Evolutionary conservation across 2,113 vertebrate species (phyloP).

Genomic region (Aythya baeri): DNA sequence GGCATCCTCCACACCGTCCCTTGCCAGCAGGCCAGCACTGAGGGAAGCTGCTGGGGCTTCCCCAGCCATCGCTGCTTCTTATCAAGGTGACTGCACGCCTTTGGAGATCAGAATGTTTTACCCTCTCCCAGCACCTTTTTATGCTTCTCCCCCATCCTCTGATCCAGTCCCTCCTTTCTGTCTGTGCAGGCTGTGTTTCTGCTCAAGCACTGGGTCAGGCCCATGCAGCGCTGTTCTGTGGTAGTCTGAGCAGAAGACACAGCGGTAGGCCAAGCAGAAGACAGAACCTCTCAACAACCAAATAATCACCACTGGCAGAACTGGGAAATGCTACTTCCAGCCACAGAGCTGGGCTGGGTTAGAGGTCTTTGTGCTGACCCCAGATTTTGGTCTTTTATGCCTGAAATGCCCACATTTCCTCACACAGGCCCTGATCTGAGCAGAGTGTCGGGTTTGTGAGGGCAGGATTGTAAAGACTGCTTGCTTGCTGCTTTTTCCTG

Average conservation of each 20-base stretch:
- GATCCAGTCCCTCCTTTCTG: neutral
- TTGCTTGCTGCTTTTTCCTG: conserved; percentile 36
- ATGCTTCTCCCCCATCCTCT: neutral
- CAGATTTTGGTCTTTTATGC: neutral
- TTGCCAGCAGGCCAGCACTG: neutral
- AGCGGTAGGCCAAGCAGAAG: neutral
- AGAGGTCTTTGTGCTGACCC: neutral
- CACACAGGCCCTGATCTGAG: neutral
- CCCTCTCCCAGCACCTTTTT: neutral
- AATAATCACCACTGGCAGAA: neutral
- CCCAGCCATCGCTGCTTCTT: rapidly evolving
- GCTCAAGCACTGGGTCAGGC: neutral
- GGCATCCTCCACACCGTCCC: neutral
- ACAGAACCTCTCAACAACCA: neutral
- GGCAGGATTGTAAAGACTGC: neutral
- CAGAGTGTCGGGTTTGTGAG: neutral
- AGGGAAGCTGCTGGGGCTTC: neutral
- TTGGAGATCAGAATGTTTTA: neutral
- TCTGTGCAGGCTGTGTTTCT: neutral
- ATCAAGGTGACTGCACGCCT: neutral
- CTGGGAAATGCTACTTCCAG: neutral
- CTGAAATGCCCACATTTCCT: neutral
- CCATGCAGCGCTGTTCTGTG: rapidly evolving
- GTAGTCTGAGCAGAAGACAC: neutral
- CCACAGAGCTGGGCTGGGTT: neutral